Base-by-base conservation (phyloP, 2,113 vertebrate species). In the Larimichthys crocea region DNA sequence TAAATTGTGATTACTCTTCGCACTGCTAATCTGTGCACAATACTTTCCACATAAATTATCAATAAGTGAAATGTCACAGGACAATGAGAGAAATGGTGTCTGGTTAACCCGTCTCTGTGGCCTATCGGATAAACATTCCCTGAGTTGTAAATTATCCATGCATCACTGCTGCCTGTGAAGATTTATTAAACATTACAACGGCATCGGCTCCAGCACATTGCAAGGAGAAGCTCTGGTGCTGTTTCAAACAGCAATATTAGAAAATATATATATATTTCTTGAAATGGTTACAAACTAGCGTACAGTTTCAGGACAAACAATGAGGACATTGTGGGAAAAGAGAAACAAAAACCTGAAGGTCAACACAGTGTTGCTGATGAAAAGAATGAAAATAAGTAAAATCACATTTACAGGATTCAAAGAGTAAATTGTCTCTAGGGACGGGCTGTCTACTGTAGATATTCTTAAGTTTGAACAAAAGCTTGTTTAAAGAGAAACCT, bases 41-140 rank as follows among this genome's bases (percentile, higher is more conserved):
- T 46, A 31, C 14, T 19, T 60, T 42, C 68, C 52, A 65, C 80
- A 75, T 80, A 70, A 79, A 88, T 91, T 71, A 88, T 90, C 89
- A 90, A 92, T 91, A 86, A 84, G 78, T 80, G 65, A 88, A 91
- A 91, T 89, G 82, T 82, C 91, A 92, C 55, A 59, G 77, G 73
- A 80, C 81, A 85, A 72, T 76, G 46, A 89, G 66, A 89, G 72
- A 78, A 72, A 81, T 76, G 62, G 15, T 35, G 64, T 67, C 71
- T 82, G 62, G 73, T 56, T 83, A 57, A 67, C 63, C 44, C n/a
- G 12, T 65, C 64, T 71, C 48, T 15, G 57, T 80, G 78, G 78
- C 76, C 85, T 89, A 77, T 84, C 24, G 76, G 71, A 79, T 69
- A 73, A 84, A 86, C 67, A 42, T 69, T 85, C 48, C 69, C 74